A percentile compares a stretch with the other conserved stretches of the same genome.
Conservation (phyloP, 2,888 invertebrate species). For the Lucinisca nassula region DNA sequence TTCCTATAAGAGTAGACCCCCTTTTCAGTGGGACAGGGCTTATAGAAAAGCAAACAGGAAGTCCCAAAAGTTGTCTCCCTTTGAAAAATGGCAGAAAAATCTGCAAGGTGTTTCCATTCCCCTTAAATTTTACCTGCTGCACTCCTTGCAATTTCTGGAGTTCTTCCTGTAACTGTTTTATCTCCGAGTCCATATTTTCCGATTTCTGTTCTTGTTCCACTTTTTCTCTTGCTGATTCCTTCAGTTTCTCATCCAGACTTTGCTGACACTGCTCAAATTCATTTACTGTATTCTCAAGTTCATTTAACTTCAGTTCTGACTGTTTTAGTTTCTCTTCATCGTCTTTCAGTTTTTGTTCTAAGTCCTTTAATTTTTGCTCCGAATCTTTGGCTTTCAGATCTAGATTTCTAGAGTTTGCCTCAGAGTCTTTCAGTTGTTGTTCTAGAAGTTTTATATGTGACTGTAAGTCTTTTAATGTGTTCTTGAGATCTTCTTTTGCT, state of each 20-base stretch:
- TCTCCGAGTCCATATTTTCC: conserved; percentile 95
- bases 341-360: conserved; percentile 84
- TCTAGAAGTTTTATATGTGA: background rate
- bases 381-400: background rate
- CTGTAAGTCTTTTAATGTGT: background rate
- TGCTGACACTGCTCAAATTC: background rate
- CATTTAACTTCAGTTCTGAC: conserved; percentile 24
- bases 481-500: background rate
- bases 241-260: conserved; percentile 36
- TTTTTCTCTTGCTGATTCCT: conserved; percentile 80
- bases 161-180: conserved; percentile 90
- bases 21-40: too few relatives aligned
- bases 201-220: conserved; percentile 94
- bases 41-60: too few relatives aligned
- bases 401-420: background rate
- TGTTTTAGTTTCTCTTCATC: conserved; percentile 60
- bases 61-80: too few relatives aligned
- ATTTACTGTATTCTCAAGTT: background rate
- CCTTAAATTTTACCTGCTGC: conserved; percentile 7
- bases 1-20: too few relatives aligned
- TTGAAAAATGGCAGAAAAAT: too few relatives aligned
- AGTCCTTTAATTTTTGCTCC: conserved; percentile 19
- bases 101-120: too few relatives aligned
- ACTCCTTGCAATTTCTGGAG: conserved; percentile 90
- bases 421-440: background rate